Conservation (phyloP, 1,140 invertebrate genomes). For the Ceratina australensis region DNA sequence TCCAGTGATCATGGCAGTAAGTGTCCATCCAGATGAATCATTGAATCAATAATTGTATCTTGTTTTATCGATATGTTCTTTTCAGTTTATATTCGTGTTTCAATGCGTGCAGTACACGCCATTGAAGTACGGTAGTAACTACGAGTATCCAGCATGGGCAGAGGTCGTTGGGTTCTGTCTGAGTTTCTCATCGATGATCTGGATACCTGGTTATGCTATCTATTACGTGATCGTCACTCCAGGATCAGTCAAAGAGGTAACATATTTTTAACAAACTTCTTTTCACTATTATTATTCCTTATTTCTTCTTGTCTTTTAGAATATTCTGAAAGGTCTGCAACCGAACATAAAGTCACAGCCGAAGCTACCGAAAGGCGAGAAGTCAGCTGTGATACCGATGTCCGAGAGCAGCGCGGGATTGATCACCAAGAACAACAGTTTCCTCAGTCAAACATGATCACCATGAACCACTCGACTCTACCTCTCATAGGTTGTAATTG, state of each 20-base stretch:
- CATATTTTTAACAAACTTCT: not conserved
- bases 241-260: slow-evolving; percentile 80
- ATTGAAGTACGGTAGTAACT: slow-evolving; percentile 83
- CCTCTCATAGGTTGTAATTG: slow-evolving; percentile 44
- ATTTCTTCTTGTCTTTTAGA: slow-evolving; percentile 56
- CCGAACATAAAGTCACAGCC: slow-evolving; percentile 78
- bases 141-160: slow-evolving; percentile 88
- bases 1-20: slow-evolving; percentile 83
- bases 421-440: slow-evolving; percentile 76
- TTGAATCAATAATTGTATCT: too few relatives aligned
- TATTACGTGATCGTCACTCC: slow-evolving; percentile 80
- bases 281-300: too few relatives aligned
- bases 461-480: slow-evolving; percentile 12
- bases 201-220: slow-evolving; percentile 85
- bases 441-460: slow-evolving; percentile 73
- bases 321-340: slow-evolving; percentile 76
- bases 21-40: too few relatives aligned
- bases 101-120: slow-evolving; percentile 85
- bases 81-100: slow-evolving; percentile 86
- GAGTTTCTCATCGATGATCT: slow-evolving; percentile 87
- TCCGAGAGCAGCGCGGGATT: slow-evolving; percentile 79
- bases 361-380: slow-evolving; percentile 77
- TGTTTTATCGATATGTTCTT: not conserved
- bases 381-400: slow-evolving; percentile 76
- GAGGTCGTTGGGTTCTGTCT: slow-evolving; percentile 86